Evolutionary conservation across 2,888 invertebrate species (phyloP).

Genomic region (Xestobium rufovillosum): DNA sequence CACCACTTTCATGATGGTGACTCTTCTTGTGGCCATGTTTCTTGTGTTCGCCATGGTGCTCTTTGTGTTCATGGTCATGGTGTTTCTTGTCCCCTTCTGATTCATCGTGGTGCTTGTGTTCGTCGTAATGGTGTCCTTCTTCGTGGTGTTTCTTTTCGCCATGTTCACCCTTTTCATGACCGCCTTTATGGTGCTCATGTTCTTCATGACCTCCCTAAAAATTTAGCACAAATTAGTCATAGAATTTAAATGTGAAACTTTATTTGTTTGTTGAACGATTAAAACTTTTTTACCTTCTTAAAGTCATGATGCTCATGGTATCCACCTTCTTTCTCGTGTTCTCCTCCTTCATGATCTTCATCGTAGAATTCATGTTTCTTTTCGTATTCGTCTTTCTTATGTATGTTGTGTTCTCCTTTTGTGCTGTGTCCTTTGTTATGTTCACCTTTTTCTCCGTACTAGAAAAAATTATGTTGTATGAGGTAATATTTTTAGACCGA

Average conservation of each 20-base stretch:
- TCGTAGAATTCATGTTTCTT: slow-evolving; percentile 71
- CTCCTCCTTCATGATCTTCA: slow-evolving; percentile 61
- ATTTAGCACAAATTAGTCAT: slow-evolving; percentile 13
- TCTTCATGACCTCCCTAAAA: slow-evolving; percentile 53
- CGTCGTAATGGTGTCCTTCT: slow-evolving; percentile 49
- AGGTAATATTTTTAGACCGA: not conserved
- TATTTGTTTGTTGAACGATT: slow-evolving; percentile 5
- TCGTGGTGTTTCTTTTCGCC: slow-evolving; percentile 51
- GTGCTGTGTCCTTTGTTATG: slow-evolving; percentile 68
- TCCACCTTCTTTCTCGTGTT: slow-evolving; percentile 58
- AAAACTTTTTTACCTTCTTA: slow-evolving; percentile 37
- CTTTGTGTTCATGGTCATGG: slow-evolving; percentile 45
- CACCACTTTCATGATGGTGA: slow-evolving; percentile 10
- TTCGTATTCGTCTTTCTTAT: slow-evolving; percentile 68
- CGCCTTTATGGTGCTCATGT: slow-evolving; percentile 47
- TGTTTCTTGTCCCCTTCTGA: slow-evolving; percentile 52
- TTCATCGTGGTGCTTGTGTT: slow-evolving; percentile 52
- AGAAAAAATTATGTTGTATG: slow-evolving; percentile 14
- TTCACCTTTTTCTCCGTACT: slow-evolving; percentile 48
- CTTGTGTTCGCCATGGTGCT: slow-evolving; percentile 45
- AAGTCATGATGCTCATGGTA: slow-evolving; percentile 48
- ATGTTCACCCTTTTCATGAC: slow-evolving; percentile 46
- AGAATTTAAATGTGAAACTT: slow-evolving; percentile 4
- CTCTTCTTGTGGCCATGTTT: slow-evolving; percentile 45
- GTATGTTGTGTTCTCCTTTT: slow-evolving; percentile 65